A percentile compares a stretch with the other conserved stretches of the same genome.
phyloP scores from a whole-genome alignment of 2,888 invertebrate genomes.

The Euclidia mi region DNA sequence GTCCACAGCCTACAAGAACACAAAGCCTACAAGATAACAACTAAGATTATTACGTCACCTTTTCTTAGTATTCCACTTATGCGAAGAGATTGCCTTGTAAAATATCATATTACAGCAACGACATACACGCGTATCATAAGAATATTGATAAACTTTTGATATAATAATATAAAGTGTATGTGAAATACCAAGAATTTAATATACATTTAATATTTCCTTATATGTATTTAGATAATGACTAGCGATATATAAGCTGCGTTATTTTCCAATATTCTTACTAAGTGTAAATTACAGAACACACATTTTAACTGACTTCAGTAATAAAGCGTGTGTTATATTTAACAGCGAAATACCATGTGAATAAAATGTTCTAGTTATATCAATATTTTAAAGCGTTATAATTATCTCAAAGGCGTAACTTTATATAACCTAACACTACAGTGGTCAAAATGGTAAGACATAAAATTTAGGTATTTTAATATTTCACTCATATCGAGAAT shows the following conservation, averaged over 20 bases:
- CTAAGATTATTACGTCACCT: not conserved
- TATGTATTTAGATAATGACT: too few relatives aligned
- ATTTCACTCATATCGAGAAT: not conserved
- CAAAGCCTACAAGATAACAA: not conserved
- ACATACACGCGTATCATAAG: not conserved
- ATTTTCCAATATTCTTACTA: too few relatives aligned
- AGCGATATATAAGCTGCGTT: too few relatives aligned
- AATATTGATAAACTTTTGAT: not conserved
- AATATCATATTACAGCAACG: not conserved
- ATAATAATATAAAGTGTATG: not conserved
- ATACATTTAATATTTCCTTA: too few relatives aligned
- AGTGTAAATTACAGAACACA: too few relatives aligned
- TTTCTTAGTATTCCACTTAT: not conserved
- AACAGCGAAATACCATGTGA: not conserved
- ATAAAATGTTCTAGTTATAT: not conserved
- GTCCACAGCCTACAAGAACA: not conserved
- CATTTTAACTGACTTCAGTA: too few relatives aligned
- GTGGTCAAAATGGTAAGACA: not conserved
- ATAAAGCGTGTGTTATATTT: too few relatives aligned
- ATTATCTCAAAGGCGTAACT: slow-evolving; percentile 1
- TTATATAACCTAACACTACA: slow-evolving; percentile 4
- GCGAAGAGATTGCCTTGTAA: not conserved
- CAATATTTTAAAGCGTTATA: slow-evolving; percentile 2
- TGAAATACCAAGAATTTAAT: too few relatives aligned
- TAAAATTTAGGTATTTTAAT: slow-evolving; percentile 10